phyloP scores from a whole-genome alignment of 2,888 invertebrate species.

The Thysanoteuthis rhombus region DNA sequence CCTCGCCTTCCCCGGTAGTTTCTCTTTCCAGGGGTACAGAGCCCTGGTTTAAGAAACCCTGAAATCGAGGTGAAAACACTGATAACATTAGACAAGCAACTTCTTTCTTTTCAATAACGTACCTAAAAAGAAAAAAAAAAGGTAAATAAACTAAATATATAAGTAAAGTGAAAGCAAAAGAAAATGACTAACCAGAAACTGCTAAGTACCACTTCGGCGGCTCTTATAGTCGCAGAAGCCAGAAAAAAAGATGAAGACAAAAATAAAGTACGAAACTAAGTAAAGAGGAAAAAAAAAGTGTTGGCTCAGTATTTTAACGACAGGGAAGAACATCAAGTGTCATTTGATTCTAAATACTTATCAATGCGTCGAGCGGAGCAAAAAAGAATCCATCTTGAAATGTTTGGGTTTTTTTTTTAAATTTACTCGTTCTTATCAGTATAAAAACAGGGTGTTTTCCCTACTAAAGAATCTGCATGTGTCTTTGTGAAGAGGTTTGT shows the following conservation, averaged over 20 bases:
- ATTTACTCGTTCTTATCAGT: neutral
- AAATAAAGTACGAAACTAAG: neutral
- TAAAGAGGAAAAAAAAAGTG: neutral
- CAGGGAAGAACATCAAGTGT: neutral
- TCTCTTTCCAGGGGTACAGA: too few species aligned
- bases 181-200: neutral
- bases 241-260: neutral
- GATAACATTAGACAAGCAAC: neutral
- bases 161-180: neutral
- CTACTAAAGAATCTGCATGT: too few species aligned
- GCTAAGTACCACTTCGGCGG: neutral
- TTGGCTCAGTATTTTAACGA: too few species aligned
- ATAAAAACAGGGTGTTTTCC: neutral
- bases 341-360: neutral
- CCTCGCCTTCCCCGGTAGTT: too few species aligned
- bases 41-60: too few species aligned
- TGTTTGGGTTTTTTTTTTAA: too few species aligned
- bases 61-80: neutral
- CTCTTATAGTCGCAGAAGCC: neutral
- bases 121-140: neutral
- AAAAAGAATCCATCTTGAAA: neutral
- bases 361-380: neutral
- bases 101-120: neutral
- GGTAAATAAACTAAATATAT: neutral
- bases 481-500: neutral